Evolutionary conservation across 1,140 invertebrate genomes (phyloP), one percentile per base, ranked within the genome.

Genomic region (Saccostrea glomerata): DNA sequence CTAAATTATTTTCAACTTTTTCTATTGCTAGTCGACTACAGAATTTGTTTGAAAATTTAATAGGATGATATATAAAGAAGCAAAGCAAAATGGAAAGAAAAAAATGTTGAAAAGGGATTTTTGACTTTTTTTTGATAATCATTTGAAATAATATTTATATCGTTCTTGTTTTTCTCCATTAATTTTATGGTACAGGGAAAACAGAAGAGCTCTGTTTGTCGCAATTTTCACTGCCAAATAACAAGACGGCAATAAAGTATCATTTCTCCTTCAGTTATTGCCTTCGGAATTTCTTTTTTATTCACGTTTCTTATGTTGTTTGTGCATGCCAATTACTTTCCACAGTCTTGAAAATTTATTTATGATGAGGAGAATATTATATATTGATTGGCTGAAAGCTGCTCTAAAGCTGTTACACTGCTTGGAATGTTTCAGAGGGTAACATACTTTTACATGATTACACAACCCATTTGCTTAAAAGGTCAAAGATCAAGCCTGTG

Each of bases 361-460:
- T 30, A 73, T 73, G n/a, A 73, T 73, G 23, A 73, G 23, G 66
- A 30, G 66, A 73, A 73, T 73, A 73, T 73, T 73, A 73, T 73
- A 25, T 73, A 73, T 73, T 73, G 66, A 73, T 73, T 73, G 23
- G 66, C 7, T 73, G 25, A 73, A 73, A 73, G 66, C 25, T 23
- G 25, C 66, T 73, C 66, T 36, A 73, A 73, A 73, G 66, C 66
- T 73, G 66, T 73, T 73, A 23, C 66, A 73, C 66, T 30, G 66
- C 23, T 73, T 30, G 23, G 66, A 73, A 36, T 73, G 23, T 73
- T 73, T 25, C 9, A 73, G 60, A 20, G 13, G 66, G 66, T 25
- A 73, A 73, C 66, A 73, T 73, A 30, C 66, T 30, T 58, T 58
- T 58, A 58, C 56, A 58, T 11, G 11, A 58, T 11, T 58, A 58